These are phyloP conservation scores for Bellardia pandia DNA, from an alignment of 2,888 invertebrate genomes.

Conservation along the genomic window DNA sequence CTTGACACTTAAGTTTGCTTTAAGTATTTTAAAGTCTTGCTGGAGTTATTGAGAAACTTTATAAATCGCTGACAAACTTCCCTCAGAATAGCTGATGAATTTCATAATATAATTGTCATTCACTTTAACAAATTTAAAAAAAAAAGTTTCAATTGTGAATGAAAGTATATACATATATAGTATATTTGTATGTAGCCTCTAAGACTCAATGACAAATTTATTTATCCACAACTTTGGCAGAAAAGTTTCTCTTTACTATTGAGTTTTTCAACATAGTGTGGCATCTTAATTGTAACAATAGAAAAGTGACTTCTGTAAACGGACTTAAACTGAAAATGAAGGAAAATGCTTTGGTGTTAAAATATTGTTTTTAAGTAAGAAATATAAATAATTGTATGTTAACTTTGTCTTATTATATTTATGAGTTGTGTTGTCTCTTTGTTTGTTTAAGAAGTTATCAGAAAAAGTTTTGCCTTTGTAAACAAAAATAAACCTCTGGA, in stretches of 20 bases:
- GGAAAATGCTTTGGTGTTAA: neutral
- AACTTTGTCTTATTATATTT: neutral
- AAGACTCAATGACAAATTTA: neutral
- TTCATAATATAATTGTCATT: neutral
- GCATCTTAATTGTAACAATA: constrained; percentile 15
- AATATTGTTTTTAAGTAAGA: neutral
- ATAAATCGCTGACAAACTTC: neutral
- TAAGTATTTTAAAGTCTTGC: neutral
- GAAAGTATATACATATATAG: neutral
- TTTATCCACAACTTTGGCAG: neutral
- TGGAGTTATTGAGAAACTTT: constrained; percentile 12
- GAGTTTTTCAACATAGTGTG: neutral
- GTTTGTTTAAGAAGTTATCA: neutral
- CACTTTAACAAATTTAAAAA: neutral
- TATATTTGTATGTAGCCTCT: neutral
- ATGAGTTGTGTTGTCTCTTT: neutral
- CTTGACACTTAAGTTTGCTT: neutral
- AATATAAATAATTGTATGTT: neutral
- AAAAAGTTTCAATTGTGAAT: neutral
- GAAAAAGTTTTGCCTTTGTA: neutral
- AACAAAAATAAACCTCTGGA: neutral
- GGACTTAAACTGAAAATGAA: neutral
- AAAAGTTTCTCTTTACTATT: no score
- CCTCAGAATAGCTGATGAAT: neutral
- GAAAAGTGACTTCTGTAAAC: neutral